Base-by-base conservation (phyloP, 2,888 invertebrate genomes). In the Prosapia bicincta region DNA sequence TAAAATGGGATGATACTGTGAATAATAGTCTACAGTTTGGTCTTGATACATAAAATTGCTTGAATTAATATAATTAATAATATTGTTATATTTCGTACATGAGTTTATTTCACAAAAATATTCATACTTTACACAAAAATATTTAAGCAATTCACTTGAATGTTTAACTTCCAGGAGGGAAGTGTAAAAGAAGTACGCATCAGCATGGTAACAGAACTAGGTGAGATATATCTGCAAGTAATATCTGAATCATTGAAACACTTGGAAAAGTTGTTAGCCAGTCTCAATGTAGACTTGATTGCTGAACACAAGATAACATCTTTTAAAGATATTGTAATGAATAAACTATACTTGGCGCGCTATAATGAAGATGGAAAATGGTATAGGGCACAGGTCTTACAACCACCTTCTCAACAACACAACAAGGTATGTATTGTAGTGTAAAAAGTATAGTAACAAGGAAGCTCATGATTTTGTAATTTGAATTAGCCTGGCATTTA, bases 381-480 rank as follows among this genome's bases (percentile, higher is more conserved):
- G 54, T 54, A 54, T 20, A 54, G 54, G 20, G 54, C 54, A 20
- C 20, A 20, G n/a, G 54, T 54, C 13, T 2, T 54, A 6, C 20
- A 54, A 20, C 54, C 54, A 20, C 54, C 54, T 20, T 54, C 54
- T 54, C 54, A n/a, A 9, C 54, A 54, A 54, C 54, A 20, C 7
- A 54, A 54, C 20, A 54, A 54, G 54, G 54, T 73, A 84, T 28
- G 20, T 72, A 9, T 9, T 30, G 30, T n/a, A n/a, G n/a, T n/a
- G n/a, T n/a, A n/a, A n/a, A n/a, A n/a, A n/a, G n/a, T n/a, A n/a
- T n/a, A n/a, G n/a, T n/a, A n/a, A n/a, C n/a, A n/a, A n/a, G n/a
- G n/a, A n/a, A n/a, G n/a, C n/a, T n/a, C n/a, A n/a, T n/a, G n/a
- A n/a, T n/a, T n/a, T n/a, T n/a, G n/a, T n/a, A n/a, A n/a, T n/a